These are phyloP conservation scores for Ctenodactylus gundi DNA, from an alignment of 2,113 vertebrate species.

Conservation along the genomic window DNA sequence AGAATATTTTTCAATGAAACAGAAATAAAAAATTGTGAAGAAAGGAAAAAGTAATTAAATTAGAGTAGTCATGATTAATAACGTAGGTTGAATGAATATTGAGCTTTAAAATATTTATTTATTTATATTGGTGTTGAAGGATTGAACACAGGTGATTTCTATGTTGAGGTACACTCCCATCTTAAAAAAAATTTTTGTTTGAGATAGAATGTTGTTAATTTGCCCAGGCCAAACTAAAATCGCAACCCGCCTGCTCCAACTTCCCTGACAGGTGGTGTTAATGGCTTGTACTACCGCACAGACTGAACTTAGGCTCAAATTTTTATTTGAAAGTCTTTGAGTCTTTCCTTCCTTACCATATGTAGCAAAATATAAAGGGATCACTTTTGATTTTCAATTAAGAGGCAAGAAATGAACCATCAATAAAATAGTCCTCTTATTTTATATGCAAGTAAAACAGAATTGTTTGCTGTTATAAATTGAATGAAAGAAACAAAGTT, in stretches of 20 bases:
- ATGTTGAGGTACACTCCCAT: background rate
- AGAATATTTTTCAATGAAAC: constrained; percentile 53
- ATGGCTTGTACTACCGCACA: background rate
- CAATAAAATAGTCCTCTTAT: background rate
- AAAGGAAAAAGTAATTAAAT: constrained; percentile 10
- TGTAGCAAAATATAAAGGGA: background rate
- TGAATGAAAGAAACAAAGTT: background rate
- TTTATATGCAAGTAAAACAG: constrained; percentile 4
- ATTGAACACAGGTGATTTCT: background rate
- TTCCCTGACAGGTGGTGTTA: background rate
- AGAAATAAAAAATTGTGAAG: constrained; percentile 23
- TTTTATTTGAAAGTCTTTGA: background rate
- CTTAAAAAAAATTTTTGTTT: background rate
- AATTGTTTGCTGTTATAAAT: background rate
- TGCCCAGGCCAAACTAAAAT: background rate
- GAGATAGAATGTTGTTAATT: background rate
- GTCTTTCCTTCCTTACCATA: background rate
- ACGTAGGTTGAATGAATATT: background rate
- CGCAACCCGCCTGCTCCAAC: background rate
- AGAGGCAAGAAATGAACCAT: background rate
- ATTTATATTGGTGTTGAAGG: too few species aligned
- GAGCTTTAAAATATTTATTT: too few species aligned
- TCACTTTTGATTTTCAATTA: constrained; percentile 19
- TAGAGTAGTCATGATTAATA: background rate
- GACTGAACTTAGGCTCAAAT: constrained; percentile 6